phyloP scores from a whole-genome alignment of 1,140 invertebrate genomes.

The Drosophila guanche region DNA sequence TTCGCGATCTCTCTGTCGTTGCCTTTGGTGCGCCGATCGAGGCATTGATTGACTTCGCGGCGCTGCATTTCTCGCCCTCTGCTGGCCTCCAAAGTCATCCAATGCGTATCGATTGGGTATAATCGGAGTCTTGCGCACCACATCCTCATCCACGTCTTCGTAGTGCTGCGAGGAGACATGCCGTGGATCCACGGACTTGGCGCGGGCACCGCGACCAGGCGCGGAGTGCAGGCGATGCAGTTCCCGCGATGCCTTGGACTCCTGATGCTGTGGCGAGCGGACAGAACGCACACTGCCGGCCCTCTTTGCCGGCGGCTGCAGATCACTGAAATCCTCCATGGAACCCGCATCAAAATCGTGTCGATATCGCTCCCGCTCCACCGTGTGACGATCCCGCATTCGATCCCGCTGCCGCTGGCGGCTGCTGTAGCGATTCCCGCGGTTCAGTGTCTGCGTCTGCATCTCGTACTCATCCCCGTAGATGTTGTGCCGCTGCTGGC shows the following conservation, averaged over 20 bases:
- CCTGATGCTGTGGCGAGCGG: conserved; percentile 68
- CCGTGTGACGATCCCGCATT: conserved; percentile 77
- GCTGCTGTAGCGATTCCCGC: conserved; percentile 85
- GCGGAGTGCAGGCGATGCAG: conserved; percentile 70
- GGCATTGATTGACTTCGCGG: conserved; percentile 80
- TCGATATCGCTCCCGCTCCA: conserved; percentile 76
- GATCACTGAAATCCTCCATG: conserved; percentile 68
- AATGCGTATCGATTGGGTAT: conserved; percentile 89
- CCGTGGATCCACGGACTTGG: conserved; percentile 81
- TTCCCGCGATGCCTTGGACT: conserved; percentile 59
- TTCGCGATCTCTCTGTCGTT: conserved; percentile 52
- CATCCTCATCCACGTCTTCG: conserved; percentile 81
- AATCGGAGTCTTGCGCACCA: conserved; percentile 86
- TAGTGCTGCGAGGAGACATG: conserved; percentile 59
- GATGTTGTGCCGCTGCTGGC: conserved; percentile 66
- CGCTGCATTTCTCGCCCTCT: conserved; percentile 35
- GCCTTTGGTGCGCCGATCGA: conserved; percentile 67
- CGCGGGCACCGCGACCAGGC: conserved; percentile 58
- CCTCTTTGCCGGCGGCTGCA: conserved; percentile 63
- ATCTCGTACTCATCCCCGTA: conserved; percentile 73
- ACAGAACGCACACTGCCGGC: conserved; percentile 71
- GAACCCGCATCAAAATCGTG: conserved; percentile 61
- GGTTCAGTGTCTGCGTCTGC: conserved; percentile 64
- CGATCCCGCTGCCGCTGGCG: conserved; percentile 71
- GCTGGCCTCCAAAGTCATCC: conserved; percentile 84